Conservation (phyloP, 2,797 vertebrate genomes). For the Gallinago solitaria region DNA sequence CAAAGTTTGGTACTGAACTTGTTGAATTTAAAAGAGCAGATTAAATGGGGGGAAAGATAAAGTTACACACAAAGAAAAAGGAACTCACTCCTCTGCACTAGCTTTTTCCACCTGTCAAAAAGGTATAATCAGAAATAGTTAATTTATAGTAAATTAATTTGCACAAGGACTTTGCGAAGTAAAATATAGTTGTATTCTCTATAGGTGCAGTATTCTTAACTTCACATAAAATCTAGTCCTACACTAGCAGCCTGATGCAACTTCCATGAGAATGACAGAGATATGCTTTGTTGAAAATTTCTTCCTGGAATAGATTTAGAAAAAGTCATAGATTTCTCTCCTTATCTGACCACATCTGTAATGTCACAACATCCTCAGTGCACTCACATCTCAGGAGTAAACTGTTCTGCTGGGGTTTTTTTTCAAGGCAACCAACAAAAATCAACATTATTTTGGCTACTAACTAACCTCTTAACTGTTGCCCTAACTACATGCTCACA, state of each 20-base stretch:
- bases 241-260: neutral
- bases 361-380: neutral
- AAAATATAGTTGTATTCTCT: neutral
- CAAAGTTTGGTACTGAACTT: neutral
- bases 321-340: neutral
- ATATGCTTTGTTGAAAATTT: neutral
- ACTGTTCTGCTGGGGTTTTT: neutral
- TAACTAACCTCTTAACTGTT: constrained; percentile 13
- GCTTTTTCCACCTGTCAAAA: neutral
- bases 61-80: neutral
- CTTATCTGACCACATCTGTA: neutral
- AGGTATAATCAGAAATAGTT: neutral
- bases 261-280: neutral
- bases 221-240: neutral
- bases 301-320: neutral
- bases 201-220: neutral
- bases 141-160: neutral
- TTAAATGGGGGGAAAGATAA: neutral
- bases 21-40: neutral
- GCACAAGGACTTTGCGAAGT: neutral
- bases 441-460: constrained; percentile 23
- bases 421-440: constrained; percentile 4
- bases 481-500: constrained; percentile 20
- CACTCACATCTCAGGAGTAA: neutral
- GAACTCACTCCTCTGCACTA: neutral